These are phyloP conservation scores for Drosophila tanythrix DNA, from an alignment of 2,888 invertebrate genomes.

Conservation along the genomic window DNA sequence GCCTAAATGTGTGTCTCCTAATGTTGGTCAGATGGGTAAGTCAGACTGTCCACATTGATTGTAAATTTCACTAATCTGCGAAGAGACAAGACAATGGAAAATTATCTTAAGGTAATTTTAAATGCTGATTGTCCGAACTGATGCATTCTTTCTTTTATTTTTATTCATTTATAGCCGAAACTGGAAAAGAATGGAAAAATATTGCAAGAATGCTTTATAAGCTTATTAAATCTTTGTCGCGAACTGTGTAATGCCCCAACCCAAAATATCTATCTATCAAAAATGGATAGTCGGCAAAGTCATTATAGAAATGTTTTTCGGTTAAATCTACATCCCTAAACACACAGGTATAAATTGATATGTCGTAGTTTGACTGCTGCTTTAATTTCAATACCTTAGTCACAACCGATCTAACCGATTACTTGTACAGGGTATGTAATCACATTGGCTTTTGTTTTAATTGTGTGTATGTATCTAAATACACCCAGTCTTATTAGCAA, in stretches of 20 bases:
- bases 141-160: neutral
- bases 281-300: neutral
- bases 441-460: slow-evolving; percentile 16
- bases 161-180: neutral
- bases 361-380: neutral
- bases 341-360: neutral
- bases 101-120: neutral
- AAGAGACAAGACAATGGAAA: neutral
- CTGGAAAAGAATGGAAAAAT: neutral
- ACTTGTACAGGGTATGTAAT: neutral
- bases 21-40: neutral
- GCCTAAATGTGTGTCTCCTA: neutral
- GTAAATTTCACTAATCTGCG: neutral
- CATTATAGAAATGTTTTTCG: neutral
- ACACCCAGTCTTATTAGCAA: slow-evolving; percentile 22
- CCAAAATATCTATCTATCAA: neutral
- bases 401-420: neutral
- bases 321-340: neutral
- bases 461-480: slow-evolving; percentile 8
- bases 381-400: neutral
- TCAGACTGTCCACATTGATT: neutral
- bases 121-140: neutral
- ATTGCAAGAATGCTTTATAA: neutral
- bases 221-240: neutral
- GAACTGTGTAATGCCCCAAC: neutral